Evolutionary conservation across 2,113 vertebrate genomes (phyloP).

Genomic region (Uropsilus gracilis): DNA sequence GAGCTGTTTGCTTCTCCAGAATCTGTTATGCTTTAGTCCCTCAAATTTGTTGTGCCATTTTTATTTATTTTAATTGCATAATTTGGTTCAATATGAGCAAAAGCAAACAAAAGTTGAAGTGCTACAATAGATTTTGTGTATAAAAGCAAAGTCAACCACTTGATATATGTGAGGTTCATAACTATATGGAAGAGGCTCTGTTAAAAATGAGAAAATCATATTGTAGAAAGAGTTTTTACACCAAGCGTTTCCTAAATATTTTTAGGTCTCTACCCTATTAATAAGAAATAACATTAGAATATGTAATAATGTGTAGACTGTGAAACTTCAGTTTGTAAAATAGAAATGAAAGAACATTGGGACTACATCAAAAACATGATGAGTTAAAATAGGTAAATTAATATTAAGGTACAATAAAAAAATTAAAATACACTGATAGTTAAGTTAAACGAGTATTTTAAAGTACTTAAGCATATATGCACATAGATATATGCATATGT

Average conservation of each 20-base stretch:
- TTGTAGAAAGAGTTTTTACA: conserved; percentile 22
- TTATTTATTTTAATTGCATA: conserved; percentile 13
- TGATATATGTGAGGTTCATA: background rate
- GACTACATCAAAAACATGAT: background rate
- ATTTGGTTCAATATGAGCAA: conserved; percentile 3
- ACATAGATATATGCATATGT: background rate
- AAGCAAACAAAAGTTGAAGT: background rate
- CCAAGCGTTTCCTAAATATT: background rate
- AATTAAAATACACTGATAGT: conserved; percentile 15
- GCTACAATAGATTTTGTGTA: background rate
- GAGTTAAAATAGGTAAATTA: background rate
- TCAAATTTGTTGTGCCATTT: background rate
- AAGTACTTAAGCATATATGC: background rate
- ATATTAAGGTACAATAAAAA: conserved; percentile 19
- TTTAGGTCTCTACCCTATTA: conserved; percentile 4
- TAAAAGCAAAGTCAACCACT: background rate
- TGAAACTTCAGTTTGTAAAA: background rate
- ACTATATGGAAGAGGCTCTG: background rate
- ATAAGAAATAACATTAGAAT: conserved; percentile 27
- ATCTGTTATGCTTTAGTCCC: background rate
- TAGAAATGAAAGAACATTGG: conserved; percentile 27
- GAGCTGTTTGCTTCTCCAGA: conserved; percentile 29
- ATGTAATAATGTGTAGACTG: background rate
- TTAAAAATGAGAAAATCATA: conserved; percentile 3
- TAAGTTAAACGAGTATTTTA: background rate